A percentile compares a stretch with the other conserved stretches of the same genome.
Conservation (phyloP, 2,113 vertebrate genomes). For the Piaya cayana region DNA sequence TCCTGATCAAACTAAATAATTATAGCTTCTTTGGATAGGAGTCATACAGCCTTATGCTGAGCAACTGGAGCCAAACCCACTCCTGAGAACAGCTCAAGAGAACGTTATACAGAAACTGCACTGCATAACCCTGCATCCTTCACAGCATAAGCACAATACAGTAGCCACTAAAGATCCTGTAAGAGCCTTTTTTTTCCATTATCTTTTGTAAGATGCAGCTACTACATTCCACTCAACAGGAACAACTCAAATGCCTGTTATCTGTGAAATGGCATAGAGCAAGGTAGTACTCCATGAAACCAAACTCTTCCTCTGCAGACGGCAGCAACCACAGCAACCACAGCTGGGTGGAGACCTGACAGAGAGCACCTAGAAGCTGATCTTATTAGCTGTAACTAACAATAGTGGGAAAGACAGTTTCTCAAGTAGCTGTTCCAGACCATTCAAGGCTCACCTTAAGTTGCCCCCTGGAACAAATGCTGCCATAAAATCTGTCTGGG, state of each 20-base stretch:
- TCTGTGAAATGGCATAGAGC: accelerated
- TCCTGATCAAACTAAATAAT: neutral
- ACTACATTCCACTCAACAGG: neutral
- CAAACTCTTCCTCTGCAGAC: neutral
- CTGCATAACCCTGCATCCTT: too few species aligned
- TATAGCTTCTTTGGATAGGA: neutral
- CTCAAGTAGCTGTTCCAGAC: conserved; percentile 20
- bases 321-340: neutral
- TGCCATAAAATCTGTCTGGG: conserved; percentile 29
- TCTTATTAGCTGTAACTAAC: neutral
- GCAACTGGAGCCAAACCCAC: neutral
- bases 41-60: neutral
- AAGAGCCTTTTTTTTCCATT: neutral
- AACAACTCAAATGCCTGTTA: neutral
- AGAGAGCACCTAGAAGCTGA: neutral
- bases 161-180: too few species aligned
- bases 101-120: neutral
- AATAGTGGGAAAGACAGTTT: neutral
- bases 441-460: neutral
- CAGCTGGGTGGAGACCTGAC: neutral
- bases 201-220: neutral
- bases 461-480: conserved; percentile 14
- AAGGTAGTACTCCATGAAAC: neutral
- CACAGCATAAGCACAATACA: neutral
- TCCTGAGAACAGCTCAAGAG: neutral